Percentiles rank a stretch among this genome's conserved stretches.
Conservation (phyloP, 2,113 vertebrate species). For the Orthonyx spaldingii region DNA sequence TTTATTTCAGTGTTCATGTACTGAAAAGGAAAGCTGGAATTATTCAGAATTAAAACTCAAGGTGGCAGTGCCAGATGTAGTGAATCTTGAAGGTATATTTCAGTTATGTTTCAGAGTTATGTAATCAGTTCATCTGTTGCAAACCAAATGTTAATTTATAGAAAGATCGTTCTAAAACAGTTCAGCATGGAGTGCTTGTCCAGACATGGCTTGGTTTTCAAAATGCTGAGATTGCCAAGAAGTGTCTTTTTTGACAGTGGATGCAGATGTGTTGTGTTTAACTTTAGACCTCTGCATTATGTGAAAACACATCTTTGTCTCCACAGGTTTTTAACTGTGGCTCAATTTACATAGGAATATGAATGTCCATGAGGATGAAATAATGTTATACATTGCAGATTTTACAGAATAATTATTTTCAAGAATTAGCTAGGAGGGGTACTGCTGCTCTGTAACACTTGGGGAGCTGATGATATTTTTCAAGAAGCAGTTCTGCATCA, state of each 20-base stretch:
- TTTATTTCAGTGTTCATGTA: background rate
- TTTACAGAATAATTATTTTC: background rate
- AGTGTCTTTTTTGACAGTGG: background rate
- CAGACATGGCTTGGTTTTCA: background rate
- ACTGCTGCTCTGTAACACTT: background rate
- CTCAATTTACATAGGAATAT: background rate
- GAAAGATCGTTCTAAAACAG: background rate
- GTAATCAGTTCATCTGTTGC: background rate
- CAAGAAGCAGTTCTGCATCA: background rate
- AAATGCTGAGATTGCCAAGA: background rate
- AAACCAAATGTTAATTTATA: conserved; percentile 1
- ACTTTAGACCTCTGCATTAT: background rate
- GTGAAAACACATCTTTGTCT: background rate
- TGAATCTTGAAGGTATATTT: background rate
- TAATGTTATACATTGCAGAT: background rate
- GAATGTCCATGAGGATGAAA: background rate
- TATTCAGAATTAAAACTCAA: background rate
- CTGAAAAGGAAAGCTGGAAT: background rate
- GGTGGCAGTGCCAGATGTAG: background rate
- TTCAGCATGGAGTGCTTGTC: background rate
- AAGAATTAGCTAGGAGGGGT: background rate
- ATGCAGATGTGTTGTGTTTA: background rate
- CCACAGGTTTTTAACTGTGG: background rate
- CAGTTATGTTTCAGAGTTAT: background rate
- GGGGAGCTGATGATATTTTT: background rate